Conservation (phyloP, 2,888 invertebrate species). For the Phrixothrix hirtus region DNA sequence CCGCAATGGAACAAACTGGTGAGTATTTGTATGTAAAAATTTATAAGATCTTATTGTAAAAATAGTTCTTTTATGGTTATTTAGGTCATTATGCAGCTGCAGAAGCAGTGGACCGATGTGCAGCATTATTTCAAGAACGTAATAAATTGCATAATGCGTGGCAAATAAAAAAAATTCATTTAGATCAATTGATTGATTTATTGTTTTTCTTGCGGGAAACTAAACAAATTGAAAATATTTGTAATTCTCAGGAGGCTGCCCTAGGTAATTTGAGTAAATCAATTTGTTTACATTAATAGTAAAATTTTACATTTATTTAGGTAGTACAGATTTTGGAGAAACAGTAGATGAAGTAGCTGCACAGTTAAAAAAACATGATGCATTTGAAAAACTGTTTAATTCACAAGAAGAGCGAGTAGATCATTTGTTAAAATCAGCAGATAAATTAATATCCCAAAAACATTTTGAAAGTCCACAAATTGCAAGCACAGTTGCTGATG, state of each 20-base stretch:
- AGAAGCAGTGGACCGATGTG: constrained; percentile 79
- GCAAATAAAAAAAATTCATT: constrained; percentile 84
- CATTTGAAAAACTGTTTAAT: constrained; percentile 87
- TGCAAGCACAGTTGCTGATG: constrained; percentile 72
- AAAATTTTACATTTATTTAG: constrained; percentile 15
- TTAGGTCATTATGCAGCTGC: constrained; percentile 74
- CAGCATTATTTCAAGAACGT: constrained; percentile 76
- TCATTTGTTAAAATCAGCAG: constrained; percentile 80
- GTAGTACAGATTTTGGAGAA: constrained; percentile 71
- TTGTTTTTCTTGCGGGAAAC: constrained; percentile 95
- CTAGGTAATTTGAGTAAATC: constrained; percentile 55
- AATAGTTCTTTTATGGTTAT: constrained; percentile 9
- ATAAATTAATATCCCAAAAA: constrained; percentile 83
- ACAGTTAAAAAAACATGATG: constrained; percentile 90
- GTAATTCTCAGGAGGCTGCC: constrained; percentile 84
- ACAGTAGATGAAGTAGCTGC: constrained; percentile 89
- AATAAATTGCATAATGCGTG: constrained; percentile 81
- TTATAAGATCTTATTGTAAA: background rate
- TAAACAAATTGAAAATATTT: constrained; percentile 86
- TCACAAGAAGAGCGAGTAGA: constrained; percentile 88
- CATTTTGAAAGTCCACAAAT: constrained; percentile 89
- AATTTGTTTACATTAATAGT: background rate
- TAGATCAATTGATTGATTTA: constrained; percentile 89
- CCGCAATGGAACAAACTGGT: constrained; percentile 79
- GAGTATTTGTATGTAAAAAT: background rate